phyloP scores from a whole-genome alignment of 2,113 vertebrate genomes.

The Himantopus leucocephalus region DNA sequence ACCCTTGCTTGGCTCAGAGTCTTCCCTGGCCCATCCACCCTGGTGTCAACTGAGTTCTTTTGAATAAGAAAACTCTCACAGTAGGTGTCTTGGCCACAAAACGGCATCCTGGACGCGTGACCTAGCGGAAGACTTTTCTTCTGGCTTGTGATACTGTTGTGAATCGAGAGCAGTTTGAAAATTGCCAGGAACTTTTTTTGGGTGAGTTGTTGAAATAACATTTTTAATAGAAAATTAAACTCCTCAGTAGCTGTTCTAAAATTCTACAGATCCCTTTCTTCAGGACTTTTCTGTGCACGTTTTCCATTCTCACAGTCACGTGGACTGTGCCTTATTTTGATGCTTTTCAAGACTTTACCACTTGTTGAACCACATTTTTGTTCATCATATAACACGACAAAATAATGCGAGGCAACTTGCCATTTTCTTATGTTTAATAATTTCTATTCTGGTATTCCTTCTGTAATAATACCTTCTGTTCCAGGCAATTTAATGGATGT shows the following conservation, averaged over 20 bases:
- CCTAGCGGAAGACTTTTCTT: neutral
- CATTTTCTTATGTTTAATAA: neutral
- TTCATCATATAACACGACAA: neutral
- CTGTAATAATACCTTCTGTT: neutral
- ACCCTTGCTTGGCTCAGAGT: neutral
- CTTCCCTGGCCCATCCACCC: neutral
- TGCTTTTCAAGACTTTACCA: neutral
- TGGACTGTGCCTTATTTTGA: neutral
- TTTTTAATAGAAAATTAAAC: neutral
- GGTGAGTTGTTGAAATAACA: neutral
- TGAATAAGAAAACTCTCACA: neutral
- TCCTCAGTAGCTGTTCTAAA: neutral
- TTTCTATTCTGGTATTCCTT: neutral
- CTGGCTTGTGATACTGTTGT: neutral
- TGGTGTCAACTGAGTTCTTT: accelerated
- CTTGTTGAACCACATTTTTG: neutral
- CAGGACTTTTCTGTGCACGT: accelerated
- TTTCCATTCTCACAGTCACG: neutral
- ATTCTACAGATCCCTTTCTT: neutral
- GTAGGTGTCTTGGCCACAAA: neutral
- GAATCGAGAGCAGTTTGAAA: neutral
- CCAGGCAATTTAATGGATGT: neutral
- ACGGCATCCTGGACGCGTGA: neutral
- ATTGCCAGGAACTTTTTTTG: neutral
- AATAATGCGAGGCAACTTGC: neutral